These are phyloP conservation scores for Drosophila yooni DNA, from an alignment of 2,888 invertebrate species.

Conservation along the genomic window DNA sequence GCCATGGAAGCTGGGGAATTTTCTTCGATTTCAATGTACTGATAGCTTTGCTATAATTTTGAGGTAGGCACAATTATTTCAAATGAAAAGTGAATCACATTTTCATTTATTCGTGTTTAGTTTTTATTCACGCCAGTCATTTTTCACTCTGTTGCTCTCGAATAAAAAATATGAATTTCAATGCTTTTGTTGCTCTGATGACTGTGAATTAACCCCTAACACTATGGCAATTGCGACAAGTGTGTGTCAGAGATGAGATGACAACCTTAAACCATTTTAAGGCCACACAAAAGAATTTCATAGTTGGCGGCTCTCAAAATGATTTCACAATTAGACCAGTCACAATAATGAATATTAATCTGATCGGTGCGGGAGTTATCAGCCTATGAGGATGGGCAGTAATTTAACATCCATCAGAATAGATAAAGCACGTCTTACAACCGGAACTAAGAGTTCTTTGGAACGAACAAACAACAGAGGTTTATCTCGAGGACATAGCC, in stretches of 20 bases:
- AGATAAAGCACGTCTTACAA: neutral
- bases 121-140: neutral
- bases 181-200: conserved; percentile 1
- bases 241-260: conserved; percentile 9
- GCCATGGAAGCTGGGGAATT: neutral
- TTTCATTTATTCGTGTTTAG: neutral
- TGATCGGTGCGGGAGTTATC: neutral
- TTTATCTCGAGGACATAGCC: neutral
- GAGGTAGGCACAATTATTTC: neutral
- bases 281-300: conserved; percentile 1
- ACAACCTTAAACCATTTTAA: conserved; percentile 8
- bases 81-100: neutral
- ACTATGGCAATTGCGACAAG: neutral
- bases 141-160: neutral
- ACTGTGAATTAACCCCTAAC: neutral
- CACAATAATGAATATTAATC: neutral
- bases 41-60: neutral
- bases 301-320: conserved; percentile 10
- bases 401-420: conserved; percentile 26
- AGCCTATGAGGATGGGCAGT: conserved; percentile 7
- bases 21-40: neutral
- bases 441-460: conserved; percentile 1
- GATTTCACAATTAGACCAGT: conserved; percentile 3
- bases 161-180: neutral
- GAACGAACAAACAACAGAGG: neutral